These are phyloP conservation scores for Mamestra brassicae DNA, from an alignment of 2,888 invertebrate species.

Conservation along the genomic window DNA sequence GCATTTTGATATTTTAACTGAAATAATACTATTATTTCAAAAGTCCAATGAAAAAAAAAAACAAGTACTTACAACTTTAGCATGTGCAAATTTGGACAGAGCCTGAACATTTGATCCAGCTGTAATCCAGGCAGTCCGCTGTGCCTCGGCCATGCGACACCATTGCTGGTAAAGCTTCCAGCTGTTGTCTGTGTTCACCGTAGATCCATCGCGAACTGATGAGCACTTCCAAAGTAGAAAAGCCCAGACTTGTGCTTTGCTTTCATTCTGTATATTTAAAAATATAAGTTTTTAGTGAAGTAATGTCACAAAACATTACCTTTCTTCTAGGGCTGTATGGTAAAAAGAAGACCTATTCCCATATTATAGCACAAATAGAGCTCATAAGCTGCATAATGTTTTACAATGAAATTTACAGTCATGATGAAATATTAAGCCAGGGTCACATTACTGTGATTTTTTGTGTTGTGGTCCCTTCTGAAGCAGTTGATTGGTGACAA, in stretches of 20 bases:
- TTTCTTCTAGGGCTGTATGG: background rate
- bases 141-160: conserved; percentile 94
- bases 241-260: conserved; percentile 96
- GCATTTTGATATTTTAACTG: background rate
- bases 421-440: too few species aligned
- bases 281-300: background rate
- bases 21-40: background rate
- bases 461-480: background rate
- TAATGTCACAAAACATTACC: background rate
- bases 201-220: conserved; percentile 84
- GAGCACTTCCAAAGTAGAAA: conserved; percentile 95
- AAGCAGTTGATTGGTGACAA: too few species aligned
- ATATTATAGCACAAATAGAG: background rate
- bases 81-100: conserved; percentile 92
- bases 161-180: conserved; percentile 96
- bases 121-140: conserved; percentile 95
- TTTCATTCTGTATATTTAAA: conserved; percentile 91
- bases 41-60: background rate
- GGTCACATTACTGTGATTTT: background rate
- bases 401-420: too few species aligned
- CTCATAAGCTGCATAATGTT: too few species aligned
- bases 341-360: background rate
- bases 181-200: conserved; percentile 91
- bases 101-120: conserved; percentile 95
- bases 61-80: conserved; percentile 91